Evolutionary conservation across 2,888 invertebrate species (phyloP).

Genomic region (Hermaeophaga mercurialis): DNA sequence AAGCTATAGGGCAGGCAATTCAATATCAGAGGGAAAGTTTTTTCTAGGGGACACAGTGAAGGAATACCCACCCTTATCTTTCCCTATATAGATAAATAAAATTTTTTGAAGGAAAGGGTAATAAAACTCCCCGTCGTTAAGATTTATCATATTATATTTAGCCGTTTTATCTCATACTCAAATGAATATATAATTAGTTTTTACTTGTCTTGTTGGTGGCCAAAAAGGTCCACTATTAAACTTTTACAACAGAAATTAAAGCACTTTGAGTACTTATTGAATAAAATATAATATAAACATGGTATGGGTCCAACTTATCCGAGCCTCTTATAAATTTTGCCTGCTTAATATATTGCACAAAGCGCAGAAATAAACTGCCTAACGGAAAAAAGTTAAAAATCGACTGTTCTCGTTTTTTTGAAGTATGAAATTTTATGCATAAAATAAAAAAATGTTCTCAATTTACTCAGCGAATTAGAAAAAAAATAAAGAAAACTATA

Average conservation of each 20-base stretch:
- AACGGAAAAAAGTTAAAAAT: not conserved
- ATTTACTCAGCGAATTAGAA: not conserved
- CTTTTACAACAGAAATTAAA: slow-evolving; percentile 42
- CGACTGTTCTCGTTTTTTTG: slow-evolving; percentile 6
- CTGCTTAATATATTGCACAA: slow-evolving; percentile 29
- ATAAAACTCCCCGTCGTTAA: not conserved
- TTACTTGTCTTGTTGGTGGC: slow-evolving; percentile 42
- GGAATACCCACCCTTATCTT: too few species aligned
- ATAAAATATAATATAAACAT: slow-evolving; percentile 27
- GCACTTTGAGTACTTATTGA: slow-evolving; percentile 38
- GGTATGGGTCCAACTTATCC: slow-evolving; percentile 34
- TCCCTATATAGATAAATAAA: too few species aligned
- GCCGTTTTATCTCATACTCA: slow-evolving; percentile 50
- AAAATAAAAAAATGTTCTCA: not conserved
- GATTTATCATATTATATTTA: slow-evolving; percentile 45
- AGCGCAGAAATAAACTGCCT: slow-evolving; percentile 8
- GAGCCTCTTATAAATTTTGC: slow-evolving; percentile 9
- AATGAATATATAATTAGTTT: slow-evolving; percentile 48
- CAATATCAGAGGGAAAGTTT: too few species aligned
- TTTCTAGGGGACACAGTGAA: too few species aligned
- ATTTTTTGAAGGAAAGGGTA: too few species aligned
- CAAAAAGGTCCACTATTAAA: slow-evolving; percentile 48
- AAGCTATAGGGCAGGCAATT: too few species aligned
- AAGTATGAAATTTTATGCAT: not conserved
- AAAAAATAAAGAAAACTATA: too few species aligned